phyloP scores from a whole-genome alignment of 1,140 invertebrate species.

The Tetramorium simillimum region DNA sequence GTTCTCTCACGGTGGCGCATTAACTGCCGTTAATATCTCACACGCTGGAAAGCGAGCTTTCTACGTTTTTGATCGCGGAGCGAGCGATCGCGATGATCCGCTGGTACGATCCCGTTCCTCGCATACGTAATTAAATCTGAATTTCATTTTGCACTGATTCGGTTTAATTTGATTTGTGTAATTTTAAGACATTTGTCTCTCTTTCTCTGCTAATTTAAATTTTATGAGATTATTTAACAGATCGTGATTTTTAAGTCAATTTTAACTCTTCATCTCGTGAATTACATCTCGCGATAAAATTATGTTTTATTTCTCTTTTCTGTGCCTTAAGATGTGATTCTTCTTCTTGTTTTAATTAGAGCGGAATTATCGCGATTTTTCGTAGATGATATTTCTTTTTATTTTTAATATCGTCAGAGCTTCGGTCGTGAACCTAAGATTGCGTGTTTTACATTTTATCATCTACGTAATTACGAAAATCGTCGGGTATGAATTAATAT shows the following conservation, averaged over 20 bases:
- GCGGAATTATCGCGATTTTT: not conserved
- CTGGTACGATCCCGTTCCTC: no score
- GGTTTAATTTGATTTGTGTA: not conserved
- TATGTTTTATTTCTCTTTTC: not conserved
- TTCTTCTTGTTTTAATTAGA: not conserved
- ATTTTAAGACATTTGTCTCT: not conserved
- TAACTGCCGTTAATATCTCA: slow-evolving; percentile 26
- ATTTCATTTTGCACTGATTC: not conserved
- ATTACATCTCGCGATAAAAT: not conserved
- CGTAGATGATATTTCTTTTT: not conserved
- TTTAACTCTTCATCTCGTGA: not conserved
- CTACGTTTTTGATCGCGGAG: not conserved
- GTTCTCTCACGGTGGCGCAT: slow-evolving; percentile 3
- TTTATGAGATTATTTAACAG: not conserved
- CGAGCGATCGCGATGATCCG: not conserved
- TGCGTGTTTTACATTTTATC: not conserved
- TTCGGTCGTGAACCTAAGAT: slow-evolving; percentile 9
- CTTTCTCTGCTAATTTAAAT: not conserved
- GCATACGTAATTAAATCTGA: not conserved
- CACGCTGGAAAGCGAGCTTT: slow-evolving; percentile 14
- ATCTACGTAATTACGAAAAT: not conserved
- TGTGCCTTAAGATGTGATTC: not conserved
- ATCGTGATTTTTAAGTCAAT: not conserved
- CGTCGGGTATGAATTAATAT: not conserved
- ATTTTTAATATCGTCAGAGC: not conserved